These are phyloP conservation scores for Kryptopterus vitreolus DNA, from an alignment of 2,797 vertebrate genomes.

Conservation along the genomic window DNA sequence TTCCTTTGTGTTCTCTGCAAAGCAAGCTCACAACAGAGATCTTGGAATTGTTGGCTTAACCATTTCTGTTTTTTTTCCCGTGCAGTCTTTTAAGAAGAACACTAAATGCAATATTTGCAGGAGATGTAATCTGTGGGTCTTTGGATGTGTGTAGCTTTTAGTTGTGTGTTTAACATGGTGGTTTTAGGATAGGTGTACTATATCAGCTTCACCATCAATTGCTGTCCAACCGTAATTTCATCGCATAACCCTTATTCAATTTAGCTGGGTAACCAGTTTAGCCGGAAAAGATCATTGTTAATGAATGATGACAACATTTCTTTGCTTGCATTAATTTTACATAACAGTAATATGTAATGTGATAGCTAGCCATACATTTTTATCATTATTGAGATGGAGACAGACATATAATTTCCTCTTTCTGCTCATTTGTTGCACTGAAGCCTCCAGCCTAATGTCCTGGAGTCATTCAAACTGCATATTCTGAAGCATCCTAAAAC, in stretches of 20 bases:
- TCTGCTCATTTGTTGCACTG: slow-evolving; percentile 53
- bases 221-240: slow-evolving; percentile 51
- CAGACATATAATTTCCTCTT: slow-evolving; percentile 56
- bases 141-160: slow-evolving; percentile 7
- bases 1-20: slow-evolving; percentile 52
- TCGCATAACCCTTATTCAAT: slow-evolving; percentile 56
- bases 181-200: slow-evolving; percentile 39
- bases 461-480: slow-evolving; percentile 30
- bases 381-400: slow-evolving; percentile 56
- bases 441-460: slow-evolving; percentile 51
- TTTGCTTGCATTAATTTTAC: slow-evolving; percentile 58
- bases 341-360: slow-evolving; percentile 52
- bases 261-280: slow-evolving; percentile 57
- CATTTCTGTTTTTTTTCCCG: slow-evolving; percentile 1
- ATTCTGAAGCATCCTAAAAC: slow-evolving; percentile 37
- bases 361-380: slow-evolving; percentile 56
- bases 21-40: slow-evolving; percentile 43
- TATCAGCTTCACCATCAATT: slow-evolving; percentile 52
- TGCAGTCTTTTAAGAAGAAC: slow-evolving; percentile 43
- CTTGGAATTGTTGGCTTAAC: slow-evolving; percentile 12
- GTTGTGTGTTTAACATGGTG: slow-evolving; percentile 25
- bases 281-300: slow-evolving; percentile 59
- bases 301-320: slow-evolving; percentile 58
- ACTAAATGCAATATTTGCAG: slow-evolving; percentile 10
- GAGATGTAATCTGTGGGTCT: not conserved